These are phyloP conservation scores for Mylabris phalerata DNA, from an alignment of 1,140 invertebrate species.

Conservation along the genomic window DNA sequence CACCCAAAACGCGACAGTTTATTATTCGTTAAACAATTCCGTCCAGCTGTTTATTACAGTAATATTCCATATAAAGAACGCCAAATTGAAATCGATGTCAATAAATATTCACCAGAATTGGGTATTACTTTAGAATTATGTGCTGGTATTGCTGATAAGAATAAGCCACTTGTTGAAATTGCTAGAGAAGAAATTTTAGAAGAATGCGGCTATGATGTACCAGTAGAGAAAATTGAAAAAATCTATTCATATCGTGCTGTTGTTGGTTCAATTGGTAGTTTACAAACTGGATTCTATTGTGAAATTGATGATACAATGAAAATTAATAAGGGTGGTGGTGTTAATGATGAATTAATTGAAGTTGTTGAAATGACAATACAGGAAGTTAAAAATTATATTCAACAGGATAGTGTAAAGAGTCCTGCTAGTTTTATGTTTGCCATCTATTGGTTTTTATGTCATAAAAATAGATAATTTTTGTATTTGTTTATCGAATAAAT, in stretches of 20 bases:
- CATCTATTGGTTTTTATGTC: conserved; percentile 75
- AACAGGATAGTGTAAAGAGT: conserved; percentile 56
- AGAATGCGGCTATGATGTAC: conserved; percentile 91
- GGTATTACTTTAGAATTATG: conserved; percentile 89
- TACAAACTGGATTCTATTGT: conserved; percentile 80
- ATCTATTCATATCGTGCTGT: conserved; percentile 55
- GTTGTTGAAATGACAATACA: conserved; percentile 76
- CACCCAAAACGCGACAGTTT: conserved; percentile 60
- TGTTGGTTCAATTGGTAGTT: conserved; percentile 61
- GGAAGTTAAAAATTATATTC: conserved; percentile 63
- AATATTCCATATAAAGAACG: conserved; percentile 49
- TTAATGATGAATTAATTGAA: conserved; percentile 90
- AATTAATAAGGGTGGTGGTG: conserved; percentile 63
- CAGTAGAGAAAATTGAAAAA: conserved; percentile 59
- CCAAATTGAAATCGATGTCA: conserved; percentile 54
- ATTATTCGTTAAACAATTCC: conserved; percentile 86
- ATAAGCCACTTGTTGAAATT: conserved; percentile 67
- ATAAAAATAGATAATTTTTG: conserved; percentile 45
- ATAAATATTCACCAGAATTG: conserved; percentile 62
- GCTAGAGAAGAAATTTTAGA: conserved; percentile 84
- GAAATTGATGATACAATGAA: conserved; percentile 91
- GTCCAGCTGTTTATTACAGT: conserved; percentile 72
- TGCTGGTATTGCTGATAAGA: conserved; percentile 91
- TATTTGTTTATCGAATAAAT: no score
- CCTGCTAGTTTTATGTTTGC: conserved; percentile 77